Conservation (phyloP, 2,113 vertebrate genomes). For the Phalacrocorax carbo region DNA sequence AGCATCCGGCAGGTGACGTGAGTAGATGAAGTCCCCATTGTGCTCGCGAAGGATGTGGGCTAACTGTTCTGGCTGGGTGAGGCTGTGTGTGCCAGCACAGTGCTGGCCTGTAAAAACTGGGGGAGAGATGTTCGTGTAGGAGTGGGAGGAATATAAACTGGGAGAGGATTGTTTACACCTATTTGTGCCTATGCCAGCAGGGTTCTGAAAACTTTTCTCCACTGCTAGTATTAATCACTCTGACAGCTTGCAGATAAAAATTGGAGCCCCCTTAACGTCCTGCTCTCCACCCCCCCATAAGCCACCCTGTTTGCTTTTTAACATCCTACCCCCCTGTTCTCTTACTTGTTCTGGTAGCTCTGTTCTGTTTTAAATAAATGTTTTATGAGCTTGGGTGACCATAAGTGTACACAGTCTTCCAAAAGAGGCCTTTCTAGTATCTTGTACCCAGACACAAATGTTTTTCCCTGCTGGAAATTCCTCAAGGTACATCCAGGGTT, state of each 20-base stretch:
- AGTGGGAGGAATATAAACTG: background rate
- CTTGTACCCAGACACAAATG: background rate
- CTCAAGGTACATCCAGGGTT: background rate
- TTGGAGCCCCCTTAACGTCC: background rate
- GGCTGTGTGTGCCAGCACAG: background rate
- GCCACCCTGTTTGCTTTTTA: background rate
- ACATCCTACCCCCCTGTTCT: background rate
- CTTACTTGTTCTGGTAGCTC: conserved; percentile 1
- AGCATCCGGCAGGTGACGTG: background rate
- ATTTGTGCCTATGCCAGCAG: background rate
- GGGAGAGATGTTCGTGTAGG: background rate
- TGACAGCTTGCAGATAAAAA: background rate
- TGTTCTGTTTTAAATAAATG: conserved; percentile 16
- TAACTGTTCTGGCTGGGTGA: background rate
- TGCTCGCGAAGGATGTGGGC: background rate
- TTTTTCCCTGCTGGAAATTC: background rate
- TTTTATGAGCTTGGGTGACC: conserved; percentile 29
- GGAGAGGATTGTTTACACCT: background rate
- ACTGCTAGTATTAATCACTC: background rate
- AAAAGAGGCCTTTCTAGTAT: background rate
- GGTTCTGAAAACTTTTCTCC: background rate
- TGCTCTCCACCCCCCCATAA: background rate
- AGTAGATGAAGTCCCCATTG: background rate
- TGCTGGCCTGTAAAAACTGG: background rate
- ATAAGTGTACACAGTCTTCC: background rate